Percentiles rank a stretch among this genome's conserved stretches.
Conservation (phyloP, 2,888 invertebrate genomes). For the Crossocerus cetratus region DNA sequence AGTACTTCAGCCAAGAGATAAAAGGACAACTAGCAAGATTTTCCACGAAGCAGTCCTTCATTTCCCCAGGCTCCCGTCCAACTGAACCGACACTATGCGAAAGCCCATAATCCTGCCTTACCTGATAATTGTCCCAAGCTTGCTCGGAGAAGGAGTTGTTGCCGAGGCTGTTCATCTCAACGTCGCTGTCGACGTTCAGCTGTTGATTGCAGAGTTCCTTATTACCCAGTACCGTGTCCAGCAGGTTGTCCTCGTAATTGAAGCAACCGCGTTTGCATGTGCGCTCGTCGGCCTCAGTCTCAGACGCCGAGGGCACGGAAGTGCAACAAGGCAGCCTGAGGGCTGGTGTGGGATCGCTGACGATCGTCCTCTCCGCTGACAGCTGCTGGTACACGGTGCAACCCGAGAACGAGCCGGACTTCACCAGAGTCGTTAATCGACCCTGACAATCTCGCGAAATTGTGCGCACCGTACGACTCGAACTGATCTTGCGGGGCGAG, state of each 20-base stretch:
- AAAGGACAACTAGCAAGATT: too few relatives aligned
- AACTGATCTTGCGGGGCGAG: slow-evolving; percentile 57
- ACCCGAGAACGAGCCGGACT: slow-evolving; percentile 87
- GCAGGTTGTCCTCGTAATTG: slow-evolving; percentile 61
- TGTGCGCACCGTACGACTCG: slow-evolving; percentile 53
- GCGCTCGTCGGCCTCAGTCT: slow-evolving; percentile 71
- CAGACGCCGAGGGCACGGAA: slow-evolving; percentile 75
- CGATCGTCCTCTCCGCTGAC: slow-evolving; percentile 78
- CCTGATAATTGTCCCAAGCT: slow-evolving; percentile 97
- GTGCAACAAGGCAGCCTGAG: slow-evolving; percentile 73
- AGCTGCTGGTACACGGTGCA: slow-evolving; percentile 78
- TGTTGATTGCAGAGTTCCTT: slow-evolving; percentile 63
- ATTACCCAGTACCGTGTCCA: slow-evolving; percentile 60
- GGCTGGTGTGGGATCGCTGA: slow-evolving; percentile 82
- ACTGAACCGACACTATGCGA: background rate
- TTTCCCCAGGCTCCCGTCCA: background rate
- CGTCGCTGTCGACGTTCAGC: slow-evolving; percentile 81
- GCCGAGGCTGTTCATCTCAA: slow-evolving; percentile 78
- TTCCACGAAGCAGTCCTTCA: too few relatives aligned
- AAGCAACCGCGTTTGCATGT: slow-evolving; percentile 56
- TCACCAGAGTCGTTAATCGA: slow-evolving; percentile 79
- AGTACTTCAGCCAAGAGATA: too few relatives aligned
- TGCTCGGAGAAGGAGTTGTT: slow-evolving; percentile 91
- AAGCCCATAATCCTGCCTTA: slow-evolving; percentile 64
- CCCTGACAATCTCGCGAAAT: slow-evolving; percentile 67